Evolutionary conservation across 1,140 invertebrate genomes (phyloP), one percentile per base, ranked within the genome.

Genomic region (Olivierus martensii): DNA sequence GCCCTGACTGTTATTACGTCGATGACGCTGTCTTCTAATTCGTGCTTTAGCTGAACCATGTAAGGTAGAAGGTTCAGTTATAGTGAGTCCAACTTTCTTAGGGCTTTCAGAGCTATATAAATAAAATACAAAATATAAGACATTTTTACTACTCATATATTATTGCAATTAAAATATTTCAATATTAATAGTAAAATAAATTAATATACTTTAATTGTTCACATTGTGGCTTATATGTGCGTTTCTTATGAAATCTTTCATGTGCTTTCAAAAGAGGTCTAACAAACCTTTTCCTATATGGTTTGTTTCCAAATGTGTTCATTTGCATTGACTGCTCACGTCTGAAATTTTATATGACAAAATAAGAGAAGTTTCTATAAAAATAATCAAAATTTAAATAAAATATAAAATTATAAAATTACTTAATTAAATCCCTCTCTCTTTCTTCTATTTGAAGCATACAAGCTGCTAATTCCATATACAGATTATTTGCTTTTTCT

Each of bases 401-500:
- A n/a, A n/a, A n/a, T n/a, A n/a, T n/a, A n/a, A 42, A 18, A 37
- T 21, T 7, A 22, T 7, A 35, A 21, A 69, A 75, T 76, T 71
- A 86, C 82, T 83, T 86, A 15, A 77, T 75, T 22, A 91, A 73
- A 58, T 87, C 83, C 51, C 79, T 77, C 67, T 92, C 86, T 18
- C 84, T 75, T 62, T 90, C 80, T 65, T 94, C 87, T n/a, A 94
- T 65, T 61, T 91, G 85, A 11, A 87, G 71, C 63, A 87, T 75
- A 45, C 85, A 83, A 12, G 83, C 77, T 59, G 84, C 79, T 21
- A 87, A 66, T 70, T 95, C 88, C 66, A 87, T 76, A 65, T 90
- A 94, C 38, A 97, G 73, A 65, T 92, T 84, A 69, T 95, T 94
- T 7, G 89, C 89, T 57, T 84, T 76, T 52, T 89, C 82, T 44